Conservation (phyloP, 2,888 invertebrate species). For the Drosophila neutralis region DNA sequence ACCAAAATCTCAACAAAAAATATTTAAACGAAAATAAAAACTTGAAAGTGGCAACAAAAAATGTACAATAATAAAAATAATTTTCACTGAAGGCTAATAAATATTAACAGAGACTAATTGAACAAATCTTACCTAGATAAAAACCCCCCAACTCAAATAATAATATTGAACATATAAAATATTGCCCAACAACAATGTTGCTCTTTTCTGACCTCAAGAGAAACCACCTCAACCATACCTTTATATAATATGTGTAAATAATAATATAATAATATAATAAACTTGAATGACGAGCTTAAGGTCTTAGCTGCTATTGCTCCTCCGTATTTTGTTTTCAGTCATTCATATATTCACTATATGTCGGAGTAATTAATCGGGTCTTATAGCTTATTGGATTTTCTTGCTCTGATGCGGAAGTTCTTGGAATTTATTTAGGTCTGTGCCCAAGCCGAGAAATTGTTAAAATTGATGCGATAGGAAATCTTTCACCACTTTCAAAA, state of each 20-base stretch:
- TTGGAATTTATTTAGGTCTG: not conserved
- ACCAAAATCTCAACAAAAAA: not conserved
- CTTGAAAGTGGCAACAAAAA: not conserved
- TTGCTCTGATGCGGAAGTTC: not conserved
- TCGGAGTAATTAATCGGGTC: not conserved
- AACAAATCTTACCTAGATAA: not conserved
- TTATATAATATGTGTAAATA: no score
- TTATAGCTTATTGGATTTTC: not conserved
- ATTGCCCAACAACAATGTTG: not conserved
- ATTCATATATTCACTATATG: not conserved
- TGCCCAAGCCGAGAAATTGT: not conserved
- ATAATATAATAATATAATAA: no score
- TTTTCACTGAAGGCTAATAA: not conserved
- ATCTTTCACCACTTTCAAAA: no score
- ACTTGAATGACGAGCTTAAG: not conserved
- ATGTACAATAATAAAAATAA: not conserved
- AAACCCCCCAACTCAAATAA: not conserved
- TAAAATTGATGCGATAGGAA: no score
- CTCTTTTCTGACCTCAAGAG: no score
- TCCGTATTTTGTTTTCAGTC: not conserved
- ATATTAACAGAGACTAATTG: not conserved
- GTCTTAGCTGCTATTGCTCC: not conserved
- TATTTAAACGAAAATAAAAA: not conserved
- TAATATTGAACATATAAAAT: not conserved
- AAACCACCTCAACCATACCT: not conserved